phyloP scores from a whole-genome alignment of 2,888 invertebrate species.

The Cerastoderma edule region DNA sequence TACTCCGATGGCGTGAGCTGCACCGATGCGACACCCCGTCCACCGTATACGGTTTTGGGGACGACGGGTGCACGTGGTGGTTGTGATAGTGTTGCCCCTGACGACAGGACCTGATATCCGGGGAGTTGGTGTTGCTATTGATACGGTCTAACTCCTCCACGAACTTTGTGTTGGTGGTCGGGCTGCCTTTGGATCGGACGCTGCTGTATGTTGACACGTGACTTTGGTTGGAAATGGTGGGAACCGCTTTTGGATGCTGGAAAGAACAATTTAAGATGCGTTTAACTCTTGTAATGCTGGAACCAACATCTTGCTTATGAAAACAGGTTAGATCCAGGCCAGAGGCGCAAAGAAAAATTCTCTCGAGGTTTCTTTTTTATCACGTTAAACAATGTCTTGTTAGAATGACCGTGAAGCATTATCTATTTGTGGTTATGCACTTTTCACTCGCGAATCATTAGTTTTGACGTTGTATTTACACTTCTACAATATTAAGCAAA shows the following conservation, averaged over 20 bases:
- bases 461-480: no score
- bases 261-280: neutral
- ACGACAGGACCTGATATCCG: constrained; percentile 44
- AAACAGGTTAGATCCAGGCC: no score
- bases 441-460: no score
- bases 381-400: no score
- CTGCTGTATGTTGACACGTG: constrained; percentile 24
- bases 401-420: no score
- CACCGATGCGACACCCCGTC: constrained; percentile 26
- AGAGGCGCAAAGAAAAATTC: no score
- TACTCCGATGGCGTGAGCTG: constrained; percentile 39
- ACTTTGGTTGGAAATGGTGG: constrained; percentile 40
- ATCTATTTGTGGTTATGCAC: no score
- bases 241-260: constrained; percentile 27
- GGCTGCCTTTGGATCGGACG: constrained; percentile 27
- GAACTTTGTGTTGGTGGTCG: neutral
- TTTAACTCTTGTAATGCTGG: no score
- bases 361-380: no score
- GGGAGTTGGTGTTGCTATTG: constrained; percentile 32
- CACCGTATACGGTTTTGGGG: constrained; percentile 29
- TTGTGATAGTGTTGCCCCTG: constrained; percentile 29
- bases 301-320: no score
- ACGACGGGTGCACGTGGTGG: constrained; percentile 35
- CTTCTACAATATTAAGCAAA: no score
- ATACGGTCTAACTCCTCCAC: constrained; percentile 2